Percentiles rank a stretch among this genome's conserved stretches.
Evolutionary conservation across 2,888 invertebrate species (phyloP).

Genomic region (Synanthedon andrenaeformis): DNA sequence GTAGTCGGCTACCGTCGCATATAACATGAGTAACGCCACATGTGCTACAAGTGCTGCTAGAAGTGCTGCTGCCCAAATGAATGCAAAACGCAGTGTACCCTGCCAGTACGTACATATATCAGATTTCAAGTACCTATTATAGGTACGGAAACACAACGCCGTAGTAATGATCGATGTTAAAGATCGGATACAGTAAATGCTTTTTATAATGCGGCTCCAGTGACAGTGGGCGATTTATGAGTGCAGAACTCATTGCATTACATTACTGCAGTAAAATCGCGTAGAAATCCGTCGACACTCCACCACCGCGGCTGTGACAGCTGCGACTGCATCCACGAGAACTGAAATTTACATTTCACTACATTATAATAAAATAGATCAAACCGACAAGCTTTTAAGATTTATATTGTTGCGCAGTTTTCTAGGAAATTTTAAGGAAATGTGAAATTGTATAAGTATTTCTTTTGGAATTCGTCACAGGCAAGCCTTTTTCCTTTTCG

Average conservation of each 20-base stretch:
- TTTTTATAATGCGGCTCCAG: slow-evolving; percentile 2
- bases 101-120: too few relatives aligned
- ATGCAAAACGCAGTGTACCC: too few relatives aligned
- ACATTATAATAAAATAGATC: background rate
- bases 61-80: too few relatives aligned
- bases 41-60: too few relatives aligned
- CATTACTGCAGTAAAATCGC: slow-evolving; percentile 8
- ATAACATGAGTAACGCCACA: too few relatives aligned
- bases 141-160: too few relatives aligned
- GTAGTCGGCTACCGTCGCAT: too few relatives aligned
- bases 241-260: slow-evolving; percentile 11
- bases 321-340: slow-evolving; percentile 4
- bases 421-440: background rate
- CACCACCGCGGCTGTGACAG: background rate
- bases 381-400: background rate
- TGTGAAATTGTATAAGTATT: background rate
- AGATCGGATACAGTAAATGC: too few relatives aligned
- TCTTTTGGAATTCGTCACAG: background rate
- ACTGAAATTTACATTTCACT: slow-evolving; percentile 11
- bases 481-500: too few relatives aligned
- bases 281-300: background rate
- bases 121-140: too few relatives aligned
- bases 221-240: slow-evolving; percentile 9
- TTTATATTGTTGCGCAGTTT: too few relatives aligned
- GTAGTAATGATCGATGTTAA: too few relatives aligned